Evolutionary conservation across 1,140 invertebrate species (phyloP).

Genomic region (Papilio xuthus): DNA sequence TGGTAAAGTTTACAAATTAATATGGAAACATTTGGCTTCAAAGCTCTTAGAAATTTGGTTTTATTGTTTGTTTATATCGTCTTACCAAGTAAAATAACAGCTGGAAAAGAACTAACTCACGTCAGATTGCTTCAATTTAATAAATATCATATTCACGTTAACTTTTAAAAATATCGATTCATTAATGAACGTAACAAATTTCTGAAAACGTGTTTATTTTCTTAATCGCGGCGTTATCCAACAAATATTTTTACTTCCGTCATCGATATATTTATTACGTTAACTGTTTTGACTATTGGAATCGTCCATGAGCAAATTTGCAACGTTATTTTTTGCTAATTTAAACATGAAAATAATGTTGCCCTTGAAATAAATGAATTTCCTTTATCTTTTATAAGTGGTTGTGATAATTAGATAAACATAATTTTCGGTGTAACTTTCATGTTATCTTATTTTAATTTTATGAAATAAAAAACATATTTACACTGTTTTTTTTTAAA

Average conservation of each 20-base stretch:
- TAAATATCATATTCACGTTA: background rate
- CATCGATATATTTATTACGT: slow-evolving; percentile 5
- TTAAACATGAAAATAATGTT: background rate
- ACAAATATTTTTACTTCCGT: slow-evolving; percentile 15
- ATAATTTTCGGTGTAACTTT: background rate
- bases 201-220: background rate
- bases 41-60: slow-evolving; percentile 21
- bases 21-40: background rate
- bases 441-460: no score
- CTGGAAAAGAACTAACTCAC: slow-evolving; percentile 21
- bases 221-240: background rate
- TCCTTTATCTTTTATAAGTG: background rate
- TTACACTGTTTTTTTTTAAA: no score
- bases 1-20: background rate
- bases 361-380: background rate
- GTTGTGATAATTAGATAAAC: background rate
- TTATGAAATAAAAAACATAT: no score
- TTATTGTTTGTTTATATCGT: slow-evolving; percentile 18
- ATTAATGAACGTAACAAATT: background rate
- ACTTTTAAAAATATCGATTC: background rate
- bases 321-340: slow-evolving; percentile 5
- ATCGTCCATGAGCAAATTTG: background rate
- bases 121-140: slow-evolving; percentile 17
- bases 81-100: slow-evolving; percentile 30
- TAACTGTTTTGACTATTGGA: slow-evolving; percentile 23